These are phyloP conservation scores for Scaptomyza pallida DNA, from an alignment of 1,140 invertebrate genomes.

Conservation along the genomic window DNA sequence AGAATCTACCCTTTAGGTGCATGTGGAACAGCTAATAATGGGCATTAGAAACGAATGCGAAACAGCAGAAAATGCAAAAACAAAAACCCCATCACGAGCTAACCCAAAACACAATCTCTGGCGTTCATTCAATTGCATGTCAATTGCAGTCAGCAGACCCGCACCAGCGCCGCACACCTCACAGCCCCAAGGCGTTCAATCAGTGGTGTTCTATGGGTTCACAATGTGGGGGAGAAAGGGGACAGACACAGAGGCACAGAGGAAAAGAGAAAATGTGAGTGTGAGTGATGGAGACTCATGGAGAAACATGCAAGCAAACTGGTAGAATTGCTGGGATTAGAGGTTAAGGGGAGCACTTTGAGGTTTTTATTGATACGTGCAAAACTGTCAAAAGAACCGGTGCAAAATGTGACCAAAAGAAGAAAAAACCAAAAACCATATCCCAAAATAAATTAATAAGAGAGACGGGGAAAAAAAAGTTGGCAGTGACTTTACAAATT, in stretches of 20 bases:
- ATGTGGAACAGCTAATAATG: neutral
- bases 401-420: neutral
- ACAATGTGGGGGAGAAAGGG: neutral
- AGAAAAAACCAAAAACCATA: no score
- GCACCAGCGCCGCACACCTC: no score
- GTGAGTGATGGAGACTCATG: neutral
- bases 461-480: neutral
- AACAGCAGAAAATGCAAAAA: neutral
- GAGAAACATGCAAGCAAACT: slow-evolving; percentile 9
- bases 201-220: neutral
- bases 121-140: slow-evolving; percentile 38
- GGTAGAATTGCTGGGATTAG: slow-evolving; percentile 4
- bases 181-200: slow-evolving; percentile 5
- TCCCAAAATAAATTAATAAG: slow-evolving; percentile 14
- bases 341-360: no score
- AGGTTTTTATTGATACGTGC: slow-evolving; percentile 9
- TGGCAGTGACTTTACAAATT: no score
- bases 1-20: neutral
- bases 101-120: slow-evolving; percentile 20
- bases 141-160: slow-evolving; percentile 23
- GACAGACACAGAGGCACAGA: no score
- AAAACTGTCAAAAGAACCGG: neutral
- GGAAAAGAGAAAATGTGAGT: slow-evolving; percentile 6
- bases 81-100: neutral
- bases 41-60: neutral